phyloP scores from a whole-genome alignment of 2,797 vertebrate species.

The Spheniscus humboldti region DNA sequence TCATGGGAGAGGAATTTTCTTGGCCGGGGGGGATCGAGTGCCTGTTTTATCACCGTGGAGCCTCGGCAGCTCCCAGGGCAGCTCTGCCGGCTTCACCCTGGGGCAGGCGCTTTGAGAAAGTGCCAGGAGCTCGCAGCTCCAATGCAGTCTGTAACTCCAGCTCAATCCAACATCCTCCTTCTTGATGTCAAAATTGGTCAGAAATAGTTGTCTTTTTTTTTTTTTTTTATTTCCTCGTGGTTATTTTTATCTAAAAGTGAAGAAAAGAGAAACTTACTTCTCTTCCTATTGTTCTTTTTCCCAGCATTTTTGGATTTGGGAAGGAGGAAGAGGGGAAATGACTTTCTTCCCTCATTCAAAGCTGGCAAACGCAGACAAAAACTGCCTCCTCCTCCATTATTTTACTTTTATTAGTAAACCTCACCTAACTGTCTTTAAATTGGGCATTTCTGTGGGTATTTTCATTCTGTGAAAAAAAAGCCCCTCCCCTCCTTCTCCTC shows the following conservation, averaged over 20 bases:
- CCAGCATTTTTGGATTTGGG: background rate
- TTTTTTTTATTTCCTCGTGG: background rate
- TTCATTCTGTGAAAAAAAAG: background rate
- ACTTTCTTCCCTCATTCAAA: background rate
- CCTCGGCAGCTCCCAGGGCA: background rate
- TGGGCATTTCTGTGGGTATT: background rate
- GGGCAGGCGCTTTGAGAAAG: background rate
- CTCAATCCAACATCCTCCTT: background rate
- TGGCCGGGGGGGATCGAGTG: rapidly evolving
- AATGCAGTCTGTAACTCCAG: background rate
- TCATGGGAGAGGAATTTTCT: background rate
- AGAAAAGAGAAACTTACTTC: slow-evolving; percentile 33
- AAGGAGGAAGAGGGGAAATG: slow-evolving; percentile 1
- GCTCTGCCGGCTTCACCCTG: background rate
- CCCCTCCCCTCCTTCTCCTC: background rate
- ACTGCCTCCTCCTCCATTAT: background rate
- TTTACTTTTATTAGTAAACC: background rate
- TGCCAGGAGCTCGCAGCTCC: rapidly evolving
- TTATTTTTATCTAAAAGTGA: slow-evolving; percentile 42
- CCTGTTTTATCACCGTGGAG: background rate
- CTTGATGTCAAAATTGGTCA: background rate
- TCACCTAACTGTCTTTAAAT: background rate
- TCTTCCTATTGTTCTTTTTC: background rate
- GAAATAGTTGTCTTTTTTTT: background rate
- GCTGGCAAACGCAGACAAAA: background rate